Base-by-base conservation (phyloP, 2,113 vertebrate genomes). In the Amphiprion percula region DNA sequence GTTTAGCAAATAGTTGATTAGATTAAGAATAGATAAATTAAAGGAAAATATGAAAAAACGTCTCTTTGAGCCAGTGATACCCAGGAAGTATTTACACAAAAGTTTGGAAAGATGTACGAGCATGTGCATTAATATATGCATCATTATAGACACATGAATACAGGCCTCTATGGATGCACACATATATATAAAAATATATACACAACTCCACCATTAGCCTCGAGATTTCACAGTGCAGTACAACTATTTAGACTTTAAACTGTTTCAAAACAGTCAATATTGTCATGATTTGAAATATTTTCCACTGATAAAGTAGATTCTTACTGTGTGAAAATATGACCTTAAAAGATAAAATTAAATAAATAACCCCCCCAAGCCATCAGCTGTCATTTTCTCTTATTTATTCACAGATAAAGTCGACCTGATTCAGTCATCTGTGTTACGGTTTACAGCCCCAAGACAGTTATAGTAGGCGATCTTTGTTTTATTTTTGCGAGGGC, bases 391-490 rank as follows among this genome's bases (percentile, higher is more conserved):
- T 46, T 62, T 68, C 30, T 47, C 58, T 16, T 47, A 37, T 68
- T 17, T 21, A 54, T 11, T 46, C 24, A 39, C 8, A 55, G 6
- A 49, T 33, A 52, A 41, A 16, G 17, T 37, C 46, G 54, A 44
- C 10, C 21, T 10, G 1, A 68, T 62, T 71, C 4, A 56, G 58
- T 58, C 65, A n/a, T 37, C 0, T 10, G 9, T 28, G 19, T 63
- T 56, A 41, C 23, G 44, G 55, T 74, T 55, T 47, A 41, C 21
- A 19, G 63, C 59, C 44, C 9, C 21, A 4, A 77, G 77, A 65
- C 58, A 76, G 44, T 19, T 60, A 47, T 21, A 46, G 59, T 17
- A 1, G 50, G 9, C 55, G 8, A 44, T 47, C 17, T 81, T 49
- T 59, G 33, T 33, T 72, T 64, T 59, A 56, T 21, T 52, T 52